Evolutionary conservation across 2,797 vertebrate genomes (phyloP), one percentile per base, ranked within the genome.

Genomic region (Ptychobarbus kaznakovi): DNA sequence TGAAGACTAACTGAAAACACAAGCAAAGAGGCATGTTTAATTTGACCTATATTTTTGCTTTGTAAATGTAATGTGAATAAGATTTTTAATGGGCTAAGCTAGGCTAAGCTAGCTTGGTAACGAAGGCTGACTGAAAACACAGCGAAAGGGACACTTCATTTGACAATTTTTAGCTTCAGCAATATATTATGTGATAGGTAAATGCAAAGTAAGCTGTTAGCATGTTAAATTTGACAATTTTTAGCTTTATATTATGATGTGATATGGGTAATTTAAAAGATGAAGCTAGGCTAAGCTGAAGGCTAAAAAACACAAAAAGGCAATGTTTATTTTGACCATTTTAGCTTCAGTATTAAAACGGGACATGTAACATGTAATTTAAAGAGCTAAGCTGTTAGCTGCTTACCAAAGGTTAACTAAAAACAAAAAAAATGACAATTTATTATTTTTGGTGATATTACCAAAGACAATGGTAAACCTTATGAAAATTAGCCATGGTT

Each of bases 381-480:
- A 51, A 35, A 35, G 28, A 46, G 72, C 72, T 49, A 66, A 63
- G 61, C 25, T 63, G 32, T 22, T 42, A 70, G 74, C 49, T 76
- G 74, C 20, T 15, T 38, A 76, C 20, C 20, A 8, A 38, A 76
- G 1, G 4, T 13, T 35, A 35, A 22, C 28, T n/a, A 3, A 40
- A 76, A 53, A 51, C 25, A 32, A 2, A 74, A 20, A 32, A 9
- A 25, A 20, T 58, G 56, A n/a, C 10, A 0, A 58, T n/a, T n/a
- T 58, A 11, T 58, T n/a, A n/a, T 58, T 8, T 58, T 11, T n/a
- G 3, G 56, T 10, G 9, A 58, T 58, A n/a, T 58, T 11, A n/a
- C 1, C 49, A 51, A 51, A 16, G 49, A 51, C 4, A 11, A 58
- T 22, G 56, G 56, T n/a, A 58, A n/a, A 58, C 56, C 56, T 58